A percentile compares a stretch with the other conserved stretches of the same genome.
Evolutionary conservation across 2,113 vertebrate genomes (phyloP).

Genomic region (Cryptomyrus ogoouensis): DNA sequence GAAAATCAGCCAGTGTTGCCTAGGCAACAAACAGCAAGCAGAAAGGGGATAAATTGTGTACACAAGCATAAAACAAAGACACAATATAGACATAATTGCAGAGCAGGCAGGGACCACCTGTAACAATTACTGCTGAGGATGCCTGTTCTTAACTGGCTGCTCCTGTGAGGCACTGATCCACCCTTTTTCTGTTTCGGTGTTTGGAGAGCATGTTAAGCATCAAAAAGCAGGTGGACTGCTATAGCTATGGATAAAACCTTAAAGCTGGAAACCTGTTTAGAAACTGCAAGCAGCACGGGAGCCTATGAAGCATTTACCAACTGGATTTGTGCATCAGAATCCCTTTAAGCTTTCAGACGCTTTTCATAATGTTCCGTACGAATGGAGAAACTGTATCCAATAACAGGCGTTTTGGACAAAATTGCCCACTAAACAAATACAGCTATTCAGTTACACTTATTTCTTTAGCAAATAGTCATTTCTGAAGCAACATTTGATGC

Average conservation of each 20-base stretch:
- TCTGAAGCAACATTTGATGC: not conserved
- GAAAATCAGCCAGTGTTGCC: not conserved
- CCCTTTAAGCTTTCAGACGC: not conserved
- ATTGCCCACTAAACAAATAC: not conserved
- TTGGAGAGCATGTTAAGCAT: not conserved
- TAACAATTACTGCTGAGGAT: not conserved
- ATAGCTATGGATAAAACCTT: not conserved
- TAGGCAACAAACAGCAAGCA: not conserved
- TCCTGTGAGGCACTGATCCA: not conserved
- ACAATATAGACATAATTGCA: not conserved
- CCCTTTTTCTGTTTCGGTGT: not conserved
- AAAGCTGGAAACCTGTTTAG: not conserved
- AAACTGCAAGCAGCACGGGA: not conserved
- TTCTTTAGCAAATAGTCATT: not conserved
- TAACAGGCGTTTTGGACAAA: not conserved
- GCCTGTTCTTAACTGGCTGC: not conserved
- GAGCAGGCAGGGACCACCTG: not conserved
- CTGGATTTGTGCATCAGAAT: not conserved
- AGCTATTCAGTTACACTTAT: not conserved
- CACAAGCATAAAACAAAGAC: not conserved
- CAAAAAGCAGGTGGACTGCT: not conserved
- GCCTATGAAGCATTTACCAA: not conserved
- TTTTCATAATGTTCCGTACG: not conserved
- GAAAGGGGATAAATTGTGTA: not conserved
- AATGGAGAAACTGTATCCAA: not conserved